These are phyloP conservation scores for Cirrhinus mrigala DNA, from an alignment of 2,797 vertebrate genomes.

Conservation along the genomic window DNA sequence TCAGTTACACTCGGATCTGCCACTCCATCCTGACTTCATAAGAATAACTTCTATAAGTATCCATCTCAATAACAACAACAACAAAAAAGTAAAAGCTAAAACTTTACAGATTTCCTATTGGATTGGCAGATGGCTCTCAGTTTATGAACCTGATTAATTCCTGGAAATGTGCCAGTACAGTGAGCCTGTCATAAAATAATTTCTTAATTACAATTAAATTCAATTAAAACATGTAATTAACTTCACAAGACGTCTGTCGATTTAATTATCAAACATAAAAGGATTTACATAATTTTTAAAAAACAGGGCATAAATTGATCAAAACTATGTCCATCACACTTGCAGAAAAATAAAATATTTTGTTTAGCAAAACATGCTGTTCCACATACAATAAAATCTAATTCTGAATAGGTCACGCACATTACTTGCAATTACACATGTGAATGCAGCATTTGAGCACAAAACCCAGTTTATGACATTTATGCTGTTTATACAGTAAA, in stretches of 20 bases:
- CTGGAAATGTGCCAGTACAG: not conserved
- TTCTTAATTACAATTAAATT: constrained; percentile 26
- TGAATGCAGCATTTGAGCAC: not conserved
- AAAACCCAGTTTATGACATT: not conserved
- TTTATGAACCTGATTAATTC: constrained; percentile 16
- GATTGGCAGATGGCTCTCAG: not conserved
- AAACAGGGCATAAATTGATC: not conserved
- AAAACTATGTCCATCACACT: not conserved
- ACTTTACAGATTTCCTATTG: not conserved
- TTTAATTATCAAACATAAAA: constrained; percentile 39
- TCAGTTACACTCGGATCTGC: not conserved
- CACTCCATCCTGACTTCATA: not conserved
- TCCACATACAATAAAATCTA: constrained; percentile 5
- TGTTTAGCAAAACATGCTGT: not conserved
- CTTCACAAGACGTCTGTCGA: not conserved
- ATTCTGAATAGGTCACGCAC: not conserved
- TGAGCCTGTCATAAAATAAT: constrained; percentile 2
- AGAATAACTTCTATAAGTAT: not conserved
- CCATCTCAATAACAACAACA: not conserved
- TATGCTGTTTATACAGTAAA: not conserved
- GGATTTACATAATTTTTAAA: not conserved
- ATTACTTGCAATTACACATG: not conserved
- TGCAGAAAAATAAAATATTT: not conserved
- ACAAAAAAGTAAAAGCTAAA: not conserved
- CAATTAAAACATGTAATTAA: not conserved